Conservation (phyloP, 2,113 vertebrate species). For the Pongo pygmaeus region DNA sequence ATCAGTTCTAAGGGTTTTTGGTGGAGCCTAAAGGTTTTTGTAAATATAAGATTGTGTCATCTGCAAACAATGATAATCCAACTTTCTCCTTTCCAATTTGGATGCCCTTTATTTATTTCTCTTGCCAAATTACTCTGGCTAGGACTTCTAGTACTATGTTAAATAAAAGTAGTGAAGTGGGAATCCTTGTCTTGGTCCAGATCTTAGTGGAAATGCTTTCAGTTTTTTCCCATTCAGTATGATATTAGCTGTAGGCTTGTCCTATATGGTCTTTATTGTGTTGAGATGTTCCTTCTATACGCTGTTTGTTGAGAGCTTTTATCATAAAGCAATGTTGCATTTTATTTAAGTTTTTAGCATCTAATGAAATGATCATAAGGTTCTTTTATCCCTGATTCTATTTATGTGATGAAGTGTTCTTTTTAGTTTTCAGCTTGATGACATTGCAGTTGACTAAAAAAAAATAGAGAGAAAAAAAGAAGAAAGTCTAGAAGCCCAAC, state of each 20-base stretch:
- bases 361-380: background rate
- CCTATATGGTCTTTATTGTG: background rate
- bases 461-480: fast-evolving
- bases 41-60: background rate
- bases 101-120: background rate
- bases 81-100: background rate
- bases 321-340: background rate
- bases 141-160: background rate
- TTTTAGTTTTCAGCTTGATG: background rate
- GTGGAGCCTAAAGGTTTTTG: background rate
- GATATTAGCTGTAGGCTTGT: background rate
- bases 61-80: background rate
- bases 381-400: background rate
- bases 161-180: background rate
- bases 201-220: background rate
- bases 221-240: background rate
- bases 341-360: background rate
- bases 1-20: background rate
- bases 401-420: background rate
- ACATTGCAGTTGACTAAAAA: background rate
- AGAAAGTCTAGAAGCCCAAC: background rate
- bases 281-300: background rate
- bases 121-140: background rate
- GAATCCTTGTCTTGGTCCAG: background rate
- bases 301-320: background rate